A percentile compares a stretch with the other conserved stretches of the same genome.
Conservation (phyloP, 2,797 vertebrate genomes). For the Coregonus suidteri region DNA sequence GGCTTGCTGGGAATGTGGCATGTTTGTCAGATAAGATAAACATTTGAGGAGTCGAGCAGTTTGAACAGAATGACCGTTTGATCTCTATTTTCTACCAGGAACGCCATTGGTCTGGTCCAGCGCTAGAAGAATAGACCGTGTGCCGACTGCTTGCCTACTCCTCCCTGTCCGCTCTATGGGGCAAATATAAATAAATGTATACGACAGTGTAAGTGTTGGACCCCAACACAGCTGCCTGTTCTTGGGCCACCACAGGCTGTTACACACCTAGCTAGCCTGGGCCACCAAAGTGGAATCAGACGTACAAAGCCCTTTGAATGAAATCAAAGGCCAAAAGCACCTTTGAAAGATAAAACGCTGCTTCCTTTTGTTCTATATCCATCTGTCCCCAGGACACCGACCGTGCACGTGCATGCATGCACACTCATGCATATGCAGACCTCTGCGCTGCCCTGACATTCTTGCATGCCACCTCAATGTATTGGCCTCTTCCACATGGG, state of each 20-base stretch:
- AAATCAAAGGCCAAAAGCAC: background rate
- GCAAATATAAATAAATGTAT: background rate
- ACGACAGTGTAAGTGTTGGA: background rate
- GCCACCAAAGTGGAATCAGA: background rate
- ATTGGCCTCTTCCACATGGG: conserved; percentile 56
- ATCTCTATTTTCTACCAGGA: conserved; percentile 55
- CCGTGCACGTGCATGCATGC: background rate
- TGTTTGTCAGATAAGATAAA: conserved; percentile 71
- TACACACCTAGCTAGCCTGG: background rate
- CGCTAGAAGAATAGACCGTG: background rate
- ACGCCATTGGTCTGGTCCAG: conserved; percentile 30
- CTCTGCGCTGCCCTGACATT: conserved; percentile 61
- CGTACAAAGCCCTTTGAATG: background rate
- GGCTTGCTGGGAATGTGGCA: conserved; percentile 47
- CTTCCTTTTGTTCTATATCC: background rate
- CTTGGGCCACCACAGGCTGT: background rate
- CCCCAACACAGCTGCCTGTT: background rate
- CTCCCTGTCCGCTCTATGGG: background rate
- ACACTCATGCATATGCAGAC: conserved; percentile 15
- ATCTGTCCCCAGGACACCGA: background rate
- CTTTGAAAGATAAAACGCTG: background rate
- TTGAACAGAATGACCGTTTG: conserved; percentile 59
- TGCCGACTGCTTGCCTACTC: too few relatives aligned
- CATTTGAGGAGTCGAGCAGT: conserved; percentile 23
- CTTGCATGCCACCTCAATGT: conserved; percentile 54